Base-by-base conservation (phyloP, 2,797 vertebrate genomes). In the Pantherophis alleghaniensis region DNA sequence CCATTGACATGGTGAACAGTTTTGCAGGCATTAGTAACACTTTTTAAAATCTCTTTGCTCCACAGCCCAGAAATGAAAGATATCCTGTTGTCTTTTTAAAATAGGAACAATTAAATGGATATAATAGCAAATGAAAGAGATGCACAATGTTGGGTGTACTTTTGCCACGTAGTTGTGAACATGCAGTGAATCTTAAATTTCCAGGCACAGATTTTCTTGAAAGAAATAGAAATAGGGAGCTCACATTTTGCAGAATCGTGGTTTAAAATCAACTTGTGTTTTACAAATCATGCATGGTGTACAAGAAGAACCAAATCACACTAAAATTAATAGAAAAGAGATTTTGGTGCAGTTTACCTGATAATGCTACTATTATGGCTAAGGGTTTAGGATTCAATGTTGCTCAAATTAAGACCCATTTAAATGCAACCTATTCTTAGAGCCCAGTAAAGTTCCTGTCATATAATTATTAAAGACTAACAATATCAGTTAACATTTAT, bases 281-380 rank as follows among this genome's bases (percentile, higher is more conserved):
- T 79, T 79, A 79, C 18, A 79, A 42, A 22, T 22, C 74, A 79
- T 79, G 74, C 74, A 42, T 4, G 20, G 66, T 61, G 74, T 53
- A 79, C 0, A 53, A 90, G 28, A 94, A 94, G 63, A 95, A 56
- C 32, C 88, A 87, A 93, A 56, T 14, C 11, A 20, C 28, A 24
- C 55, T 5, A 42, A 91, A 5, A 0, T 61, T 57, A 91, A 37
- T 42, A 28, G 26, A 16, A 18, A 66, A 89, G 59, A 83, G 53
- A 42, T 26, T 13, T 2, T n/a, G n/a, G 24, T 16, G 24, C 4
- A 56, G 3, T 59, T 90, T 91, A 88, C 74, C 93, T 42, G 10
- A 26, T 90, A 86, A 59, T 0, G 3, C 53, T 94, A 63, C 87
- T 24, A 14, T 22, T 91, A 86, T 87, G 57, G 59, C 63, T 88